phyloP scores from a whole-genome alignment of 2,888 invertebrate genomes.

The Cremastinae sp. region DNA sequence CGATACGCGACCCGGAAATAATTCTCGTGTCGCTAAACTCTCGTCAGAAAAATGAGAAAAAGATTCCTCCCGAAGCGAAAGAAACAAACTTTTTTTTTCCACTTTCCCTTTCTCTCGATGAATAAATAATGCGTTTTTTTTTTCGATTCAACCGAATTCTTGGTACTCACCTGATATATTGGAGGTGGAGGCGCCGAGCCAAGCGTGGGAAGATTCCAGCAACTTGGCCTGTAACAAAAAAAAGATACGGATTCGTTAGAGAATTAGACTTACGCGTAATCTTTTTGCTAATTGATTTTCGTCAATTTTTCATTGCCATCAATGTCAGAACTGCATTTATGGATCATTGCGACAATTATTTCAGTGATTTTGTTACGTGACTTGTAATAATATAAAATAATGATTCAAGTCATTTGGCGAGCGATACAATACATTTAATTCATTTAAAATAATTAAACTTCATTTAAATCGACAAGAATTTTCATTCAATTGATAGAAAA shows the following conservation, averaged over 20 bases:
- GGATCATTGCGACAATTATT: too few relatives aligned
- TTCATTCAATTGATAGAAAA: too few relatives aligned
- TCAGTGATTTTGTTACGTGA: too few relatives aligned
- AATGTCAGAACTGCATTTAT: too few relatives aligned
- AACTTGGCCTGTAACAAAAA: constrained; percentile 92
- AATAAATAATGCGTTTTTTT: background rate
- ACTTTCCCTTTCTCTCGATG: background rate
- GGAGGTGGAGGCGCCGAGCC: constrained; percentile 94
- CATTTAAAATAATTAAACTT: too few relatives aligned
- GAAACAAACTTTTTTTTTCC: background rate
- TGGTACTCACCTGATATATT: constrained; percentile 93
- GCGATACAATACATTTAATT: too few relatives aligned
- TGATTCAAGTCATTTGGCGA: too few relatives aligned
- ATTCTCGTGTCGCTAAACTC: background rate
- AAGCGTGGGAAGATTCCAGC: constrained; percentile 94
- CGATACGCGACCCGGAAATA: background rate
- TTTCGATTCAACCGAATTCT: background rate
- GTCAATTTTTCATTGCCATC: background rate
- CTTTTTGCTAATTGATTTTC: too few relatives aligned
- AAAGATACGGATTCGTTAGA: constrained; percentile 67
- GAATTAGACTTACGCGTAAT: constrained; percentile 11
- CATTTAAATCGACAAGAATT: too few relatives aligned
- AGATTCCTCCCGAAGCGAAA: background rate
- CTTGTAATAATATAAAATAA: too few relatives aligned
- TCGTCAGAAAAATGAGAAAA: background rate